Percentiles rank a stretch among this genome's conserved stretches.
phyloP scores from a whole-genome alignment of 2,888 invertebrate genomes.

The Macrosoma leucophasiata region DNA sequence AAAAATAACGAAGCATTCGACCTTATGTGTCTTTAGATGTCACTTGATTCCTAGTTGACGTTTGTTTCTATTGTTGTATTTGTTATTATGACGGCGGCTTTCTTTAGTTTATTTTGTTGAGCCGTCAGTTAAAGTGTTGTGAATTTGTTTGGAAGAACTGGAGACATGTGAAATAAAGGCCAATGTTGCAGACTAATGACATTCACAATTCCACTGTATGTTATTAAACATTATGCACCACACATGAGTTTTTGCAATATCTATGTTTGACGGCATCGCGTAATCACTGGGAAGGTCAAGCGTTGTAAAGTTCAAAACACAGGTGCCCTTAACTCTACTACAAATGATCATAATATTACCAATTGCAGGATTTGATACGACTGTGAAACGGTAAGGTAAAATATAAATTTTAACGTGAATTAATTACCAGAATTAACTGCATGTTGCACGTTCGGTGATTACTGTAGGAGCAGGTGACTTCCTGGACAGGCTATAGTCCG shows the following conservation, averaged over 20 bases:
- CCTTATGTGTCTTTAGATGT: conserved; percentile 13
- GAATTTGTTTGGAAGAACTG: neutral
- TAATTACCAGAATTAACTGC: conserved; percentile 53
- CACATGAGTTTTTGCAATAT: conserved; percentile 37
- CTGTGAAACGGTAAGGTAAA: no score
- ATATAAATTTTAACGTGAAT: conserved; percentile 21
- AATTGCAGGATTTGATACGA: no score
- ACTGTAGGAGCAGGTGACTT: conserved; percentile 59
- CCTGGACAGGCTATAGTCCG: conserved; percentile 63
- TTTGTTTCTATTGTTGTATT: conserved; percentile 4
- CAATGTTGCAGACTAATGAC: conserved; percentile 25
- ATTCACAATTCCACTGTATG: conserved; percentile 31
- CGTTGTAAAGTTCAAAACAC: conserved; percentile 30
- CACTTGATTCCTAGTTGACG: neutral
- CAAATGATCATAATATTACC: no score
- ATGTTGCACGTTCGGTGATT: conserved; percentile 42
- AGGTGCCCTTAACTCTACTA: no score
- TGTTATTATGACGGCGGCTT: conserved; percentile 1
- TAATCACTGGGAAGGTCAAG: conserved; percentile 35
- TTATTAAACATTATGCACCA: conserved; percentile 30
- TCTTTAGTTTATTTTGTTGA: conserved; percentile 7
- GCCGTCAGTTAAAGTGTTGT: conserved; percentile 1
- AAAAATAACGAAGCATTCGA: conserved; percentile 22
- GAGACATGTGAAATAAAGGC: conserved; percentile 15
- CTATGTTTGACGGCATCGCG: conserved; percentile 32